Conservation (phyloP, 2,888 invertebrate species). For the Melolontha melolontha region DNA sequence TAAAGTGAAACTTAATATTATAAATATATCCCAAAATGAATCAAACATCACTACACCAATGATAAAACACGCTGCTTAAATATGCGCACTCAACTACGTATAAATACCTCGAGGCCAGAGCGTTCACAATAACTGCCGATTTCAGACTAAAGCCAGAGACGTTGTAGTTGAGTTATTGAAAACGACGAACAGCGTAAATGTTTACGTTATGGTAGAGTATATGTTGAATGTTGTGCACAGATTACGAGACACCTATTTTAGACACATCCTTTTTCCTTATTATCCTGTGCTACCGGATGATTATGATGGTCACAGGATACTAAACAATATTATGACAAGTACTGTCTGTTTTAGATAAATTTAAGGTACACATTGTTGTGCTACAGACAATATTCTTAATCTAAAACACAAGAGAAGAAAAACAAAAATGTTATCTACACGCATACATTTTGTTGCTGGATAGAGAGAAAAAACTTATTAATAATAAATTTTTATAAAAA, state of each 20-base stretch:
- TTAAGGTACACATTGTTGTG: too few species aligned
- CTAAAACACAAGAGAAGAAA: too few species aligned
- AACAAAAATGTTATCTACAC: too few species aligned
- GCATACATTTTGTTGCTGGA: too few species aligned
- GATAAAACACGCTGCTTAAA: conserved; percentile 25
- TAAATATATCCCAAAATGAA: too few species aligned
- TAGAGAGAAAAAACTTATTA: too few species aligned
- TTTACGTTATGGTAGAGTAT: conserved; percentile 43
- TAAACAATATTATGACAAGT: not conserved
- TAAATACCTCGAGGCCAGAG: conserved; percentile 36
- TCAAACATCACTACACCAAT: conserved; percentile 22
- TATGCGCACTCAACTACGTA: conserved; percentile 32
- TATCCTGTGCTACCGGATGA: conserved; percentile 20
- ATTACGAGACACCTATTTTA: conserved; percentile 26
- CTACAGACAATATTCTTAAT: too few species aligned
- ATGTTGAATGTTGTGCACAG: conserved; percentile 33
- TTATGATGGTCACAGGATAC: not conserved
- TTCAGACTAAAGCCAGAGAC: conserved; percentile 42
- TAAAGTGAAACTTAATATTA: too few species aligned
- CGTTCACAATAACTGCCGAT: conserved; percentile 44
- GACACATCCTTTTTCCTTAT: conserved; percentile 19
- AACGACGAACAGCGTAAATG: conserved; percentile 41
- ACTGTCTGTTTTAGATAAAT: not conserved
- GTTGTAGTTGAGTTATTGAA: conserved; percentile 37
- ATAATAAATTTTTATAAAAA: too few species aligned